A percentile compares a stretch with the other conserved stretches of the same genome.
These are phyloP conservation scores for Tetranychus piercei DNA, from an alignment of 2,888 invertebrate species.

Conservation along the genomic window DNA sequence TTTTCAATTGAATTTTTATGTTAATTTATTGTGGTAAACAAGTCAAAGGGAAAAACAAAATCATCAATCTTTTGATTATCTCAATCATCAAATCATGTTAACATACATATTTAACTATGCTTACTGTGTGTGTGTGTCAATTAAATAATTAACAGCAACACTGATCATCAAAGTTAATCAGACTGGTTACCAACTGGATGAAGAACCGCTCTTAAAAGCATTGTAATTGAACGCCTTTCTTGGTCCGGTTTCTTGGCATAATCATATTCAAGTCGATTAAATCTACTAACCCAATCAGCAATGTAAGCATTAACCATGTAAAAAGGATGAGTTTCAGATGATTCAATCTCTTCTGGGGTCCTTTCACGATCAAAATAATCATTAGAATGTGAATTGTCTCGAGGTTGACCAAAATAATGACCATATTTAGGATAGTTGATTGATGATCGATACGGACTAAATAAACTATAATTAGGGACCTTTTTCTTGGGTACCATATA, in stretches of 20 bases:
- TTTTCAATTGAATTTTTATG: no score
- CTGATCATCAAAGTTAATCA: no score
- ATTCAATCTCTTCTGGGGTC: constrained; percentile 7
- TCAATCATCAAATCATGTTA: no score
- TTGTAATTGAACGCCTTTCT: neutral
- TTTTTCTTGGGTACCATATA: neutral
- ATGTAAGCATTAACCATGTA: neutral
- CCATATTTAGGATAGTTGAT: neutral
- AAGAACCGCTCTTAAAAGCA: neutral
- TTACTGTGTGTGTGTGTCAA: no score
- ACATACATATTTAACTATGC: no score
- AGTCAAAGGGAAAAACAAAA: no score
- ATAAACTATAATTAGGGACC: neutral
- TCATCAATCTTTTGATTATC: no score
- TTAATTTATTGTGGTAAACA: no score
- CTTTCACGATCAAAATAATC: constrained; percentile 13
- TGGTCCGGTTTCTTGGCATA: neutral
- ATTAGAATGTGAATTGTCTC: neutral
- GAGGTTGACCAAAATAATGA: constrained; percentile 4
- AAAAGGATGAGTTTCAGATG: neutral
- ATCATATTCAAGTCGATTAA: neutral
- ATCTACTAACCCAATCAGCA: neutral
- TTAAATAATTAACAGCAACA: no score
- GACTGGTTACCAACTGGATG: neutral
- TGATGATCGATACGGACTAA: neutral